Conservation (phyloP, 1,140 invertebrate species). For the Zaprionus vittiger region DNA sequence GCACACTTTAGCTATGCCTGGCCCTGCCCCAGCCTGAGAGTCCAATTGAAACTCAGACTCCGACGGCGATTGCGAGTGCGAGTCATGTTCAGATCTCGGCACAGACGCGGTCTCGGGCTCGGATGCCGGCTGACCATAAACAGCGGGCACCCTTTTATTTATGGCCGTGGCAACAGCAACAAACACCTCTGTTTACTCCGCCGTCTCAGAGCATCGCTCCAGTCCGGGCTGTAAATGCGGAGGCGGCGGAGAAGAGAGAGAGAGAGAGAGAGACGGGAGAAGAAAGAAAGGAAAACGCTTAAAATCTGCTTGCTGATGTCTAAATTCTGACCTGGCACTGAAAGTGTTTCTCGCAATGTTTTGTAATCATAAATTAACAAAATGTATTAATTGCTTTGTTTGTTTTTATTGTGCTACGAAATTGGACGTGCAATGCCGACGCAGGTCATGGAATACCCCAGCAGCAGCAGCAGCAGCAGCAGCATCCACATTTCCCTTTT, state of each 20-base stretch:
- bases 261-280: background rate
- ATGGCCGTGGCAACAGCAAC: conserved; percentile 71
- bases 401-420: conserved; percentile 73
- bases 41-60: conserved; percentile 39
- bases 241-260: conserved; percentile 24
- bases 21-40: conserved; percentile 49
- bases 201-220: background rate
- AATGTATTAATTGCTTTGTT: conserved; percentile 84
- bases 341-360: conserved; percentile 82
- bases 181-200: conserved; percentile 78
- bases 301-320: conserved; percentile 70
- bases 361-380: conserved; percentile 84
- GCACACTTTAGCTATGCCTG: conserved; percentile 79
- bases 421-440: conserved; percentile 75
- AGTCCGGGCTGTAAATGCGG: conserved; percentile 33
- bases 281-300: conserved; percentile 41
- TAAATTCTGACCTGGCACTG: conserved; percentile 67
- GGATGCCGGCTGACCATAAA: conserved; percentile 66
- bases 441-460: conserved; percentile 2
- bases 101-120: conserved; percentile 25
- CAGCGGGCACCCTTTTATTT: conserved; percentile 82
- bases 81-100: conserved; percentile 24
- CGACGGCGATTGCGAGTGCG: conserved; percentile 21
- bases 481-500: background rate
- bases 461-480: background rate